phyloP scores from a whole-genome alignment of 2,888 invertebrate genomes.

The Tenthredo livida region DNA sequence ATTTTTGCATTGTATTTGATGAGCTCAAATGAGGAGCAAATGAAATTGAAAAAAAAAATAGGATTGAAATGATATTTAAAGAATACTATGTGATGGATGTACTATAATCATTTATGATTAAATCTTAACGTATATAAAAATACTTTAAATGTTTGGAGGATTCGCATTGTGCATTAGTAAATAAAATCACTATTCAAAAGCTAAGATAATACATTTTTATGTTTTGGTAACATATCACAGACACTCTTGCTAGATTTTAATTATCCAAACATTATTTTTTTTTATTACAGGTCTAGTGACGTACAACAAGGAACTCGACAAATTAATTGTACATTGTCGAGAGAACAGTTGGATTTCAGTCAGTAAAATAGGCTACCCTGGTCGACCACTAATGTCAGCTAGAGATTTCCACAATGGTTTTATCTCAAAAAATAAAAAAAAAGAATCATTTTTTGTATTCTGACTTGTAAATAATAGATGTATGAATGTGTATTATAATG shows the following conservation, averaged over 20 bases:
- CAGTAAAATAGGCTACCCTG: slow-evolving; percentile 83
- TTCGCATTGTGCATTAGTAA: neutral
- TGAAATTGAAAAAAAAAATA: neutral
- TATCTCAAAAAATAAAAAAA: slow-evolving; percentile 81
- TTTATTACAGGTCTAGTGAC: slow-evolving; percentile 81
- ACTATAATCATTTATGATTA: neutral
- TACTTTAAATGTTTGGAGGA: neutral
- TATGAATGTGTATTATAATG: slow-evolving; percentile 39
- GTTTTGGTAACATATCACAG: slow-evolving; percentile 6
- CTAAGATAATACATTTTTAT: neutral
- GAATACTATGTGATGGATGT: neutral
- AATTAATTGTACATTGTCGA: slow-evolving; percentile 84
- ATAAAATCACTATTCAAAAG: neutral
- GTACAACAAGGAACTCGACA: slow-evolving; percentile 81
- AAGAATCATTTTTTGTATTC: slow-evolving; percentile 67
- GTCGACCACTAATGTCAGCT: slow-evolving; percentile 87
- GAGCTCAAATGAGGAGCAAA: neutral
- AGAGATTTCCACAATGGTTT: slow-evolving; percentile 93
- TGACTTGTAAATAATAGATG: slow-evolving; percentile 35
- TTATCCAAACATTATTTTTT: slow-evolving; percentile 61
- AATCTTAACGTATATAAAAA: neutral
- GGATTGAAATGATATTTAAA: neutral
- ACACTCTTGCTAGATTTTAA: neutral
- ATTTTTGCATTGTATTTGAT: neutral
- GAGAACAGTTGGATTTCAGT: slow-evolving; percentile 84